Evolutionary conservation across 2,797 vertebrate genomes (phyloP), one percentile per base, ranked within the genome.

Genomic region (Paguma larvata): DNA sequence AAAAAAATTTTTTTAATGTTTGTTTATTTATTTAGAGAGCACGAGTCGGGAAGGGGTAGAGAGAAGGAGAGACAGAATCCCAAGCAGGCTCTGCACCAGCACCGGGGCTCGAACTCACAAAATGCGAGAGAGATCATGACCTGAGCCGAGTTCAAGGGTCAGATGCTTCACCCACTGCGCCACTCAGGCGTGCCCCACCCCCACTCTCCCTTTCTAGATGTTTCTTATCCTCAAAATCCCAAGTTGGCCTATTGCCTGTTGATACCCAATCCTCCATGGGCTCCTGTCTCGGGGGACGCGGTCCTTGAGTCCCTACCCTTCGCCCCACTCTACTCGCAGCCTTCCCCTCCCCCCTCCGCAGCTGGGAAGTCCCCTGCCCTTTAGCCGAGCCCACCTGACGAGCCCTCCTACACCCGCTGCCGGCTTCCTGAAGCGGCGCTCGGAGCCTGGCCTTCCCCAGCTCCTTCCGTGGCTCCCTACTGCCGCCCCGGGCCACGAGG

Each of bases 351-450:
- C 62, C 4, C 25, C 8, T 75, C 53, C 44, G 73, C 59, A 19
- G 59, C 56, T 44, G 38, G 32, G 27, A 27, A 1, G 25, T 25
- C n/a, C 65, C 48, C 79, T 67, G 41, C 19, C 14, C 25, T 34
- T 67, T 3, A 4, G 38, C 34, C 41, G 2, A 23, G 15, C 38
- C 34, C 46, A 23, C 41, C 11, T 0, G 0, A 21, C 38, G 41
- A 25, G 16, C 53, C 25, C 15, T 23, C 9, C 34, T 65, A 56
- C n/a, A 2, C 16, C 70, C n/a, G 85, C 63, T n/a, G 93, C 63
- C 38, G 6, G 41, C 41, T 67, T 59, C 46, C n/a, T 44, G 89
- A 46, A 78, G 85, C 44, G 46, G 9, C 16, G 44, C 25, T 1
- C 5, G 75, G 67, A 2, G 9, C 21, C n/a, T 4, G 4, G 21